These are phyloP conservation scores for Melipona beecheii DNA, from an alignment of 2,888 invertebrate species.

Conservation along the genomic window DNA sequence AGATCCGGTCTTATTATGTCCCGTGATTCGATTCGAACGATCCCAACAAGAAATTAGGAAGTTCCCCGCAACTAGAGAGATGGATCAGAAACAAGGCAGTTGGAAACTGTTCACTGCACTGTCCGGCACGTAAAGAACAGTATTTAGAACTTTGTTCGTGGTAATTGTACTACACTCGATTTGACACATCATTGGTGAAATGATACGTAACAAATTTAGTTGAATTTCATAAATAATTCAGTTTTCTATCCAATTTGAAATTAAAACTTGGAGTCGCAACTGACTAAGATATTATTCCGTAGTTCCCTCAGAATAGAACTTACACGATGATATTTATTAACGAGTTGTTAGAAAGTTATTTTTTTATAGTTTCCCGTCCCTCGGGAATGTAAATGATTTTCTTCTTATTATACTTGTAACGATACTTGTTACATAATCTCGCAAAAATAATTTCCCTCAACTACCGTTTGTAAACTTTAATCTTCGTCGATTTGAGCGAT, in stretches of 20 bases:
- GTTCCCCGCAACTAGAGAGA: slow-evolving; percentile 45
- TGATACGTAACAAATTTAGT: neutral
- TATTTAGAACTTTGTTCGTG: slow-evolving; percentile 15
- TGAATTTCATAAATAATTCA: neutral
- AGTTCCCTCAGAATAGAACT: neutral
- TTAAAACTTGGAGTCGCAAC: neutral
- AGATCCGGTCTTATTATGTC: neutral
- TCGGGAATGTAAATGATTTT: no score
- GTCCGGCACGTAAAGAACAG: slow-evolving; percentile 47
- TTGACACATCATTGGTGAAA: neutral
- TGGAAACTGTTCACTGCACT: slow-evolving; percentile 67
- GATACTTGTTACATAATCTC: no score
- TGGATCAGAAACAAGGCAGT: slow-evolving; percentile 34
- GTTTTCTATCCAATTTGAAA: neutral
- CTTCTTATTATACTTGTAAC: no score
- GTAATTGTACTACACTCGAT: neutral
- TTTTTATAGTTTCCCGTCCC: no score
- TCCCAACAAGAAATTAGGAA: slow-evolving; percentile 53
- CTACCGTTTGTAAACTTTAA: no score
- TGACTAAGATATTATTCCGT: neutral
- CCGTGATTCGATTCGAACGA: slow-evolving; percentile 21
- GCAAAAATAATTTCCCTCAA: no score
- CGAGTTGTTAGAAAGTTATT: no score
- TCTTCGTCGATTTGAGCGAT: neutral
- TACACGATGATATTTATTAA: no score